These are phyloP conservation scores for Gryllus bimaculatus DNA, from an alignment of 1,140 invertebrate genomes.

Conservation along the genomic window DNA sequence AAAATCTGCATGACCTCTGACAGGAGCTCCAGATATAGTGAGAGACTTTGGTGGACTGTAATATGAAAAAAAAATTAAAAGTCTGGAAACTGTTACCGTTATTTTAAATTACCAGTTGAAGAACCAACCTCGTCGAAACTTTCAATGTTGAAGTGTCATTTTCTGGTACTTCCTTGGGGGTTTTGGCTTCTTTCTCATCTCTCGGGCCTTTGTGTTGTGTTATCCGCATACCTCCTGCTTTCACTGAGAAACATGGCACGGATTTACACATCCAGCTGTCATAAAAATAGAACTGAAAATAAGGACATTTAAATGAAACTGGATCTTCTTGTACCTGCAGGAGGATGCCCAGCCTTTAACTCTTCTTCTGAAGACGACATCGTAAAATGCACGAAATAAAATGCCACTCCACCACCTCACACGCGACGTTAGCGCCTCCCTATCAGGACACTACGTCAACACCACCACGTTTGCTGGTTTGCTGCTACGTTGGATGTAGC, in stretches of 20 bases:
- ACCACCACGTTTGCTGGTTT: too few species aligned
- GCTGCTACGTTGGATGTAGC: too few species aligned
- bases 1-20: slow-evolving; percentile 75
- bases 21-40: slow-evolving; percentile 67
- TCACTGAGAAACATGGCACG: slow-evolving; percentile 47
- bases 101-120: background rate
- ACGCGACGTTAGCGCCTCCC: too few species aligned
- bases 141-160: slow-evolving; percentile 33
- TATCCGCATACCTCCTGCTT: slow-evolving; percentile 85
- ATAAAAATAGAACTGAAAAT: background rate
- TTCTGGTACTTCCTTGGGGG: slow-evolving; percentile 31
- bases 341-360: slow-evolving; percentile 70
- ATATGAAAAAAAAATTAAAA: background rate
- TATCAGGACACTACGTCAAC: too few species aligned
- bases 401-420: too few species aligned
- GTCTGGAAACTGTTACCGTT: background rate
- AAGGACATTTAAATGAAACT: background rate
- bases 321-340: slow-evolving; percentile 56
- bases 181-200: slow-evolving; percentile 37
- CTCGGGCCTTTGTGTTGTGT: slow-evolving; percentile 72
- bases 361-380: slow-evolving; percentile 53
- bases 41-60: slow-evolving; percentile 60
- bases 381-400: background rate
- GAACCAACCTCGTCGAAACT: slow-evolving; percentile 34
- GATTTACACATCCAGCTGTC: background rate